A percentile compares a stretch with the other conserved stretches of the same genome.
Conservation (phyloP, 2,888 invertebrate genomes). For the Apamea anceps region DNA sequence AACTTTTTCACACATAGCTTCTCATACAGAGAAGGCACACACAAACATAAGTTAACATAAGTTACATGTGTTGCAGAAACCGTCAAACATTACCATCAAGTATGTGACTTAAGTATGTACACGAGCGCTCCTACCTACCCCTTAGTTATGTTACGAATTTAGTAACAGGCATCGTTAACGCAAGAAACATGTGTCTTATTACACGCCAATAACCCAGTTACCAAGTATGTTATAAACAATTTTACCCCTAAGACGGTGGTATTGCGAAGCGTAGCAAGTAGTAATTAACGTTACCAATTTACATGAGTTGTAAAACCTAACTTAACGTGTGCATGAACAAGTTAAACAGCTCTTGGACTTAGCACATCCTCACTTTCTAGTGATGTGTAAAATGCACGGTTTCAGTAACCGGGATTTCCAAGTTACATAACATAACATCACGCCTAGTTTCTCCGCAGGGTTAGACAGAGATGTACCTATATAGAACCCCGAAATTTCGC, state of each 20-base stretch:
- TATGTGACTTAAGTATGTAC: background rate
- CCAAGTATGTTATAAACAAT: slow-evolving; percentile 3
- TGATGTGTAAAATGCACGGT: background rate
- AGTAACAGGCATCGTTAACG: slow-evolving; percentile 6
- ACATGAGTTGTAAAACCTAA: slow-evolving; percentile 2
- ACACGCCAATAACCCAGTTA: slow-evolving; percentile 3
- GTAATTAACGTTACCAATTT: background rate
- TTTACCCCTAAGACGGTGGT: background rate
- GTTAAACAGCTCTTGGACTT: background rate
- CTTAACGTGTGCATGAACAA: background rate
- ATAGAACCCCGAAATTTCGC: background rate
- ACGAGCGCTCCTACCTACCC: background rate
- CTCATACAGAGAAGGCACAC: background rate
- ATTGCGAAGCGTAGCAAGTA: background rate
- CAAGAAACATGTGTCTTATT: slow-evolving; percentile 9
- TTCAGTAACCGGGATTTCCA: background rate
- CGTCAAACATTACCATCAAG: background rate
- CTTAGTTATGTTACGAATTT: slow-evolving; percentile 9
- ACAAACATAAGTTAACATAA: background rate
- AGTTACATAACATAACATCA: background rate
- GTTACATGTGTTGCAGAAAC: background rate
- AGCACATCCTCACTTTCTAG: background rate
- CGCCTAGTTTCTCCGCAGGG: background rate
- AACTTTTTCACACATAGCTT: no score
- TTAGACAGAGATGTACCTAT: background rate